A percentile compares a stretch with the other conserved stretches of the same genome.
Evolutionary conservation across 2,113 vertebrate genomes (phyloP).

Genomic region (Chauna torquata): DNA sequence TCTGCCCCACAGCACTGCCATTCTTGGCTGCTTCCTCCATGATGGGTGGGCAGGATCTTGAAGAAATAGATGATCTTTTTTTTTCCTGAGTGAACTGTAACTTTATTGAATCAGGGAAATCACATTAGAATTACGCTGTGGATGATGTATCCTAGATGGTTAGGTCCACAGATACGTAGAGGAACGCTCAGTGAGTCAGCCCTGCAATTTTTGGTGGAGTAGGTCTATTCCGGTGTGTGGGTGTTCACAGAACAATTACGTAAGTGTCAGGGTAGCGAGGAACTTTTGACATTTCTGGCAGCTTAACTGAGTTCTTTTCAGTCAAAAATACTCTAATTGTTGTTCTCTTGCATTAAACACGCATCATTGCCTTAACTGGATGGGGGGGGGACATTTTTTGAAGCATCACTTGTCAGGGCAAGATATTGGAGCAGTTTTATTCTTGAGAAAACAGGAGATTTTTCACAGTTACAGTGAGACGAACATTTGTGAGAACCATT

Average conservation of each 20-base stretch:
- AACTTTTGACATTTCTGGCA: conserved; percentile 82
- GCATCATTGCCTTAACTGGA: conserved; percentile 65
- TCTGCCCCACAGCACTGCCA: not conserved
- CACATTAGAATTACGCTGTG: conserved; percentile 36
- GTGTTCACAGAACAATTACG: conserved; percentile 81
- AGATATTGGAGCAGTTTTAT: conserved; percentile 32
- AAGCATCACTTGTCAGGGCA: conserved; percentile 55
- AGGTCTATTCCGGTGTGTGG: conserved; percentile 79
- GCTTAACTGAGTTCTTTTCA: conserved; percentile 75
- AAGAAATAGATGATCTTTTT: not conserved
- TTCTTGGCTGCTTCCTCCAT: not conserved
- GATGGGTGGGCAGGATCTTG: not conserved
- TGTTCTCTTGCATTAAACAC: conserved; percentile 70
- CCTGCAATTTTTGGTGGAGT: conserved; percentile 74
- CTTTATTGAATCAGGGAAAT: conserved; percentile 25
- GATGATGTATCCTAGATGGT: conserved; percentile 57
- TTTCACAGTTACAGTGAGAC: conserved; percentile 32
- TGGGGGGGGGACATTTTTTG: conserved; percentile 36
- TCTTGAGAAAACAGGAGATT: conserved; percentile 47
- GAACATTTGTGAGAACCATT: conserved; percentile 34
- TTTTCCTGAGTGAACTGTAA: not conserved
- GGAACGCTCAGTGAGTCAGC: conserved; percentile 74
- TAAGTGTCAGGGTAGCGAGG: conserved; percentile 76
- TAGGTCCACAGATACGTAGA: conserved; percentile 64
- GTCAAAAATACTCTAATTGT: conserved; percentile 73